Conservation (phyloP, 1,140 invertebrate genomes). For the Drosophila subpulchrella region DNA sequence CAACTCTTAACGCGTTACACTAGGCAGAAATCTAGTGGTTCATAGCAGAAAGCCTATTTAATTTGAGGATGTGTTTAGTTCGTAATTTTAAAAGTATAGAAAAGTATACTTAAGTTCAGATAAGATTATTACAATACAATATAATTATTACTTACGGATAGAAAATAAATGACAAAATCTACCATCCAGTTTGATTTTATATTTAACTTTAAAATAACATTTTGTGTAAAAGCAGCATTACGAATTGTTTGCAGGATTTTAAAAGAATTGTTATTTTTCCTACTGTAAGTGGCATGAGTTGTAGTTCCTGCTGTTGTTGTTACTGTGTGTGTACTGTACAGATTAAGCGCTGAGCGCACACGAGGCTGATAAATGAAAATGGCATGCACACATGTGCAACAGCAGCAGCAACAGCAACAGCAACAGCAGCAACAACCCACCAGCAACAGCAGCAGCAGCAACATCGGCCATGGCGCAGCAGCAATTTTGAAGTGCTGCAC, state of each 20-base stretch:
- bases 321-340: conserved; percentile 52
- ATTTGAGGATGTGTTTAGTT: background rate
- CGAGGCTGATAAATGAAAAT: conserved; percentile 75
- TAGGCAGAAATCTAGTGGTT: background rate
- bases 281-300: conserved; percentile 11
- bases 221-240: too few relatives aligned
- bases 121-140: too few relatives aligned
- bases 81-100: too few relatives aligned
- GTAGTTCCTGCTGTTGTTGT: conserved; percentile 15
- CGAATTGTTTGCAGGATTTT: background rate
- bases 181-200: too few relatives aligned
- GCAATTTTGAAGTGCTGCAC: conserved; percentile 56
- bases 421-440: conserved; percentile 9
- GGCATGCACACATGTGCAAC: conserved; percentile 50
- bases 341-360: conserved; percentile 57
- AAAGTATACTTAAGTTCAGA: too few relatives aligned
- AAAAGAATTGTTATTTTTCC: conserved; percentile 5
- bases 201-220: too few relatives aligned
- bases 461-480: conserved; percentile 4
- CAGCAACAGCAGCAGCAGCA: conserved; percentile 8
- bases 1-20: background rate
- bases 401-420: conserved; percentile 6
- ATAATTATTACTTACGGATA: too few relatives aligned
- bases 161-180: too few relatives aligned
- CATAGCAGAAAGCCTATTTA: background rate